Evolutionary conservation across 1,140 invertebrate genomes (phyloP).

Genomic region (Drosophila ficusphila): DNA sequence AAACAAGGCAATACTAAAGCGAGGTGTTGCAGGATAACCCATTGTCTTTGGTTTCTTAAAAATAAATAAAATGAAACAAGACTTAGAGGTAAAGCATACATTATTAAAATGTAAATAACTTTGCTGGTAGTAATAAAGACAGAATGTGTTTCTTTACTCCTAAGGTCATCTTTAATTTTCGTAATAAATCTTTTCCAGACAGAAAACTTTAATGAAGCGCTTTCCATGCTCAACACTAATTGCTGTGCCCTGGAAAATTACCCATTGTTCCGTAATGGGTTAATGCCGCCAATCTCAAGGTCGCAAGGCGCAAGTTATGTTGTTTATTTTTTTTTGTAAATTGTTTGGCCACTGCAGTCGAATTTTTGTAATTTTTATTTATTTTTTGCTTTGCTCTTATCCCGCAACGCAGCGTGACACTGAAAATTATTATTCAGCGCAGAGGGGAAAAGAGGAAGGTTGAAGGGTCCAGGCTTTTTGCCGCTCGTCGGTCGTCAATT

Average conservation of each 20-base stretch:
- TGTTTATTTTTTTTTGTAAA: slow-evolving; percentile 30
- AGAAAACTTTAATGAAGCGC: neutral
- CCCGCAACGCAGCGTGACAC: slow-evolving; percentile 56
- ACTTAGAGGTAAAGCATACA: too few species aligned
- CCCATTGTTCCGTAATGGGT: slow-evolving; percentile 40
- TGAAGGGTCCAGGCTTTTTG: neutral
- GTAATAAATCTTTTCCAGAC: neutral
- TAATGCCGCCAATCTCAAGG: slow-evolving; percentile 64
- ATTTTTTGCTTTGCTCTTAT: slow-evolving; percentile 36
- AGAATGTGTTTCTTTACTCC: too few species aligned
- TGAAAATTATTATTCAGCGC: slow-evolving; percentile 46
- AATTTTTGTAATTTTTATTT: slow-evolving; percentile 53
- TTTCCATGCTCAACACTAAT: neutral
- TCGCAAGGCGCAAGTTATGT: slow-evolving; percentile 47
- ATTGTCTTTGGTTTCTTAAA: neutral
- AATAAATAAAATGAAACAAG: too few species aligned
- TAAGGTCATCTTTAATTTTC: too few species aligned
- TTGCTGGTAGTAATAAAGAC: too few species aligned
- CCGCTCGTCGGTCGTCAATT: neutral
- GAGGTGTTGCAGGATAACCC: slow-evolving; percentile 24
- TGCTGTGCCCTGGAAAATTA: neutral
- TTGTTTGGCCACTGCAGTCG: slow-evolving; percentile 41
- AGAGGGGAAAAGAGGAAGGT: neutral
- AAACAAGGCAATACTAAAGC: slow-evolving; percentile 7
- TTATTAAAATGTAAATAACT: too few species aligned